phyloP scores from a whole-genome alignment of 2,888 invertebrate species.

The Ephialtes manifestator region DNA sequence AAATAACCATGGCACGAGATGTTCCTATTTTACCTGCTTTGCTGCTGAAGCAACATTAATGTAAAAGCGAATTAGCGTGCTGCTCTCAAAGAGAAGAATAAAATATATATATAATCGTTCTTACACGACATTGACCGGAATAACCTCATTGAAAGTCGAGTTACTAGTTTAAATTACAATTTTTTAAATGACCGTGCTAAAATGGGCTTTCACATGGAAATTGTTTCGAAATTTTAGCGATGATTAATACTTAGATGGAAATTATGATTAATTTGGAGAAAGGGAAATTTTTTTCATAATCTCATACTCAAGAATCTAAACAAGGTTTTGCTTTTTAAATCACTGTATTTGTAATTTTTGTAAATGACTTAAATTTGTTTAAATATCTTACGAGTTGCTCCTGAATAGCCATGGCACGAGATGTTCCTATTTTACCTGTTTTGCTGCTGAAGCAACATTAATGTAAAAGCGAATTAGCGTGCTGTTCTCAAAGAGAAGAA shows the following conservation, averaged over 20 bases:
- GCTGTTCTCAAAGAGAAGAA: background rate
- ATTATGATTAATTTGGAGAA: too few species aligned
- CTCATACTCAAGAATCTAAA: too few species aligned
- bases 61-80: slow-evolving; percentile 38
- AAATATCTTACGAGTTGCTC: slow-evolving; percentile 30
- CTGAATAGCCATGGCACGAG: slow-evolving; percentile 51
- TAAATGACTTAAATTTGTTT: too few species aligned
- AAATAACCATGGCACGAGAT: slow-evolving; percentile 52
- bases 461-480: slow-evolving; percentile 40
- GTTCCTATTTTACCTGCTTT: slow-evolving; percentile 44
- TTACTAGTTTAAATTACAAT: background rate
- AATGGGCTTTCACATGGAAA: too few species aligned
- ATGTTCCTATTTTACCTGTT: slow-evolving; percentile 49
- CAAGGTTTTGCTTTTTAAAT: too few species aligned
- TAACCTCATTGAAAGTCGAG: background rate
- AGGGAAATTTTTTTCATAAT: too few species aligned
- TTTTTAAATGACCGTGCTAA: background rate
- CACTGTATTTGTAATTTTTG: too few species aligned
- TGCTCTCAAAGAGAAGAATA: slow-evolving; percentile 13
- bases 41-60: slow-evolving; percentile 12
- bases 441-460: slow-evolving; percentile 5
- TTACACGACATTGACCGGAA: background rate
- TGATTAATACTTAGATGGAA: too few species aligned
- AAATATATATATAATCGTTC: too few species aligned
- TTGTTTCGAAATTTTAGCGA: too few species aligned